Evolutionary conservation across 2,888 invertebrate species (phyloP).

Genomic region (Eilema caniola): DNA sequence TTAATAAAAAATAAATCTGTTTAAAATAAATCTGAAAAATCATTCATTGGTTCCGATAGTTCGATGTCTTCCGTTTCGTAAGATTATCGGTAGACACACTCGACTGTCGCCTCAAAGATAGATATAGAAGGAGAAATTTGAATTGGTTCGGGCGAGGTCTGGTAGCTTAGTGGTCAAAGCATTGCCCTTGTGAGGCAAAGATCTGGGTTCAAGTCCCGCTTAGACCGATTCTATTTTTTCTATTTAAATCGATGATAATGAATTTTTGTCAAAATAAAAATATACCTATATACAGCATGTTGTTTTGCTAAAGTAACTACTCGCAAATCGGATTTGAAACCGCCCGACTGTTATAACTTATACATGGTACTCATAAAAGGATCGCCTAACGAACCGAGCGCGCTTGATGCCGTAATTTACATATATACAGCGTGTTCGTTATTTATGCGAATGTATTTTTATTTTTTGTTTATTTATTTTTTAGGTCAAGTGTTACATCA

Average conservation of each 20-base stretch:
- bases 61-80: too few species aligned
- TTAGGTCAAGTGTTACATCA: slow-evolving; percentile 9
- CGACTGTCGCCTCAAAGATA: too few species aligned
- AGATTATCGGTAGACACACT: too few species aligned
- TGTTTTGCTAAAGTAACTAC: slow-evolving; percentile 1
- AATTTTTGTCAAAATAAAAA: background rate
- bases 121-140: too few species aligned
- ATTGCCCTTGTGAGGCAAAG: too few species aligned
- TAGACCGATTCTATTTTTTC: too few species aligned
- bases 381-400: slow-evolving; percentile 75
- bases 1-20: too few species aligned
- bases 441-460: slow-evolving; percentile 21
- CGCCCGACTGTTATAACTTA: slow-evolving; percentile 42
- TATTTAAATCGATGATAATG: background rate
- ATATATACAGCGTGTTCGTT: slow-evolving; percentile 61
- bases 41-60: too few species aligned
- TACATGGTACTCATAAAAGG: slow-evolving; percentile 57
- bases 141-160: too few species aligned
- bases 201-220: too few species aligned
- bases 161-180: too few species aligned
- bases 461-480: background rate
- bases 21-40: too few species aligned
- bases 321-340: slow-evolving; percentile 6
- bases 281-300: background rate
- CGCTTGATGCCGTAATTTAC: slow-evolving; percentile 67